phyloP scores from a whole-genome alignment of 2,797 vertebrate genomes.

The Artibeus jamaicensis region DNA sequence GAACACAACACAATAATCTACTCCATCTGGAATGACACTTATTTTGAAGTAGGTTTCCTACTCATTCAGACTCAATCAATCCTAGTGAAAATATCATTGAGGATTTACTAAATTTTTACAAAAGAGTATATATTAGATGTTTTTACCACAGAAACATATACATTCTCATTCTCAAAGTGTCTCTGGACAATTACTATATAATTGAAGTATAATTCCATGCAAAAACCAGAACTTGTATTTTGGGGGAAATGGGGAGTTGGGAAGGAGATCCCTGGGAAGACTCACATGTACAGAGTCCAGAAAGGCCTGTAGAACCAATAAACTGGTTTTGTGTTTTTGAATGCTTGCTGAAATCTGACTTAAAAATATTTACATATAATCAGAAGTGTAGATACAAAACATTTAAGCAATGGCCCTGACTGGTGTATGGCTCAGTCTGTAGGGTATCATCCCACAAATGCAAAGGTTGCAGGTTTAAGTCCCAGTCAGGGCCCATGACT shows the following conservation, averaged over 20 bases:
- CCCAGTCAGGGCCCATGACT: too few relatives aligned
- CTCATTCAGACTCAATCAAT: constrained; percentile 39
- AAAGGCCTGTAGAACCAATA: neutral
- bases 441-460: too few relatives aligned
- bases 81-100: neutral
- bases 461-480: too few relatives aligned
- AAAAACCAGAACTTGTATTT: too few relatives aligned
- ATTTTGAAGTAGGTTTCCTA: constrained; percentile 3
- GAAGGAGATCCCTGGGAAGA: neutral
- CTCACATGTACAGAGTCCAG: neutral
- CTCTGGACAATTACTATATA: neutral
- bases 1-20: neutral
- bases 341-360: neutral
- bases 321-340: neutral
- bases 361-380: neutral
- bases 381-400: neutral
- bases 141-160: neutral
- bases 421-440: too few relatives aligned
- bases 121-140: neutral
- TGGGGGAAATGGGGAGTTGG: fast-evolving
- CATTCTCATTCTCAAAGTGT: neutral
- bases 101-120: neutral
- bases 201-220: too few relatives aligned
- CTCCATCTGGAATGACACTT: neutral
- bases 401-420: neutral